These are phyloP conservation scores for Clunio marinus DNA, from an alignment of 2,888 invertebrate species.

Conservation along the genomic window DNA sequence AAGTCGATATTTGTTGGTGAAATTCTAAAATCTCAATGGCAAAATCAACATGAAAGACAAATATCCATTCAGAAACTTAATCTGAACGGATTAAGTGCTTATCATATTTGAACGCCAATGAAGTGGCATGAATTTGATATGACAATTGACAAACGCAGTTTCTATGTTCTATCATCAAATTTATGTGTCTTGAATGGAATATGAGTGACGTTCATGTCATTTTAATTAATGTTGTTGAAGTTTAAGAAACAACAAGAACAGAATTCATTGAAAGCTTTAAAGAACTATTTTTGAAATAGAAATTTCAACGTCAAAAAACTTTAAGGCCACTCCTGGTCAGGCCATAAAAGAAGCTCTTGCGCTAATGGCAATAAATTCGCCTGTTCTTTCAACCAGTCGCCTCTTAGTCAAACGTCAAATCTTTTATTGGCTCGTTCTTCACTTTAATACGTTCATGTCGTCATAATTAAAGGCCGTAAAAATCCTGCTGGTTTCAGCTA, in stretches of 20 bases:
- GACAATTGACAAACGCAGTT: conserved; percentile 30
- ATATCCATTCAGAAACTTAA: conserved; percentile 15
- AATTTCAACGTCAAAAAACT: not conserved
- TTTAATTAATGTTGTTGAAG: too few relatives aligned
- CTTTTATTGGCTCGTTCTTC: not conserved
- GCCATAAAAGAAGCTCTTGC: not conserved
- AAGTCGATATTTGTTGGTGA: not conserved
- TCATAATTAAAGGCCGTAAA: conserved; percentile 36
- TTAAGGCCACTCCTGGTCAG: conserved; percentile 12
- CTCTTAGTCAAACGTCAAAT: not conserved
- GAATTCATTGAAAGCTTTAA: too few relatives aligned
- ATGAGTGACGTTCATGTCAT: too few relatives aligned
- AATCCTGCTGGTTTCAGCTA: not conserved
- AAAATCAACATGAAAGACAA: not conserved
- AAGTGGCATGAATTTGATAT: conserved; percentile 25
- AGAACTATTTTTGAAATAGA: too few relatives aligned
- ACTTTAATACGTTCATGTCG: conserved; percentile 22
- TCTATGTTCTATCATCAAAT: too few relatives aligned
- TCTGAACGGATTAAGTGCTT: conserved; percentile 37
- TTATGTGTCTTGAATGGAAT: too few relatives aligned
- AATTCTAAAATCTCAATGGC: not conserved
- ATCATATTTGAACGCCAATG: not conserved
- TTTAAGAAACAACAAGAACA: too few relatives aligned
- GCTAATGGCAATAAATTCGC: not conserved
- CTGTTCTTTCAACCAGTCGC: not conserved